These are phyloP conservation scores for Pelagia noctiluca DNA, from an alignment of 30 jellyfish, hydroid and myxozoan species.

Conservation along the genomic window DNA sequence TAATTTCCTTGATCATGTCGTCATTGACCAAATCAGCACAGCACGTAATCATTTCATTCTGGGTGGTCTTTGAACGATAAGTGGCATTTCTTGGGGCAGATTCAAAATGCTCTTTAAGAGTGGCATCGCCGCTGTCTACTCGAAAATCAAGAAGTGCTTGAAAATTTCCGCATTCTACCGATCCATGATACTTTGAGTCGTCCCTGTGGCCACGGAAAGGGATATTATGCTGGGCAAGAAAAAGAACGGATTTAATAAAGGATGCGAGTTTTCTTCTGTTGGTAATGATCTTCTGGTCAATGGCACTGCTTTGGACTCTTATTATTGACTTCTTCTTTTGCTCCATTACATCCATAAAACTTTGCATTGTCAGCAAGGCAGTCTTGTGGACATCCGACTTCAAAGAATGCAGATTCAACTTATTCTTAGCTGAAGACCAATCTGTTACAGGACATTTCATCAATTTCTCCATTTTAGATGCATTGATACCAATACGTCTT, in stretches of 20 bases:
- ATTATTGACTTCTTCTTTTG: slow-evolving; percentile 13
- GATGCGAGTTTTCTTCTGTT: slow-evolving; percentile 24
- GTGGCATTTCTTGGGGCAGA: slow-evolving; percentile 42
- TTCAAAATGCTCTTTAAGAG: slow-evolving; percentile 4
- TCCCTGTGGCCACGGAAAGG: slow-evolving; percentile 45
- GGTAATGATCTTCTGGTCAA: background rate
- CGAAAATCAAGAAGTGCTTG: slow-evolving; percentile 50
- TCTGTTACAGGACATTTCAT: slow-evolving; percentile 35
- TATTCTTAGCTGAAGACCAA: slow-evolving; percentile 25
- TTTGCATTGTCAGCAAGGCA: slow-evolving; percentile 46
- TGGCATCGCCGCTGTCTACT: slow-evolving; percentile 28
- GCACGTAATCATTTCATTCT: slow-evolving; percentile 12
- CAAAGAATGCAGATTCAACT: background rate
- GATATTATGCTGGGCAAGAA: slow-evolving; percentile 22
- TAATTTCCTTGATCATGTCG: background rate
- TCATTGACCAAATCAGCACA: slow-evolving; percentile 22
- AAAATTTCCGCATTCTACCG: slow-evolving; percentile 31
- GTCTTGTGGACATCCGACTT: slow-evolving; percentile 27
- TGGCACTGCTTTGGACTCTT: slow-evolving; percentile 4
- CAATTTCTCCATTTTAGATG: slow-evolving; percentile 21
- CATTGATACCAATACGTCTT: slow-evolving; percentile 13
- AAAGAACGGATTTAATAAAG: slow-evolving; percentile 5
- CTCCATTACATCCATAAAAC: slow-evolving; percentile 32
- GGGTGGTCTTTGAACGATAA: too few species aligned
- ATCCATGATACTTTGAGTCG: slow-evolving; percentile 22